A percentile compares a stretch with the other conserved stretches of the same genome.
These are phyloP conservation scores for Indicator maculatus DNA, from an alignment of 2,113 vertebrate genomes.

Conservation along the genomic window DNA sequence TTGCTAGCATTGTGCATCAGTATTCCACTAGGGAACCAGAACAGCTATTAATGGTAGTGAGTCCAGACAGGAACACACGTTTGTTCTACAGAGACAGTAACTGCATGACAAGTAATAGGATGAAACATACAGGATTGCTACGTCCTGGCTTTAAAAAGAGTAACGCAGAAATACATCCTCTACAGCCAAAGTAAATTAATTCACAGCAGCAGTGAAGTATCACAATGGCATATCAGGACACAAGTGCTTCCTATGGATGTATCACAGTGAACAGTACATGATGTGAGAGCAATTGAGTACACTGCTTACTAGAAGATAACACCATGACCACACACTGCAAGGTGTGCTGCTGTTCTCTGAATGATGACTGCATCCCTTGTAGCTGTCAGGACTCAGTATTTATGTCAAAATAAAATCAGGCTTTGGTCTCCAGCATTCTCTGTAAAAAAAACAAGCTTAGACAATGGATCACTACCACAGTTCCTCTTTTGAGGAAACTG, in stretches of 20 bases:
- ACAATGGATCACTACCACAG: background rate
- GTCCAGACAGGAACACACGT: slow-evolving; percentile 32
- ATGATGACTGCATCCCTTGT: background rate
- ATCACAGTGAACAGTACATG: background rate
- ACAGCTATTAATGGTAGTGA: slow-evolving; percentile 52
- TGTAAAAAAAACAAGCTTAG: background rate
- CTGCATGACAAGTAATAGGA: slow-evolving; percentile 48
- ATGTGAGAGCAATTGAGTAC: background rate
- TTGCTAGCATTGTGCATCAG: slow-evolving; percentile 22
- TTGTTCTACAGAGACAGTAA: slow-evolving; percentile 43
- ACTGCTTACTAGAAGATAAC: background rate
- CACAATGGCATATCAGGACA: background rate
- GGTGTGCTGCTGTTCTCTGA: background rate
- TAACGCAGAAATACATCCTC: slow-evolving; percentile 21
- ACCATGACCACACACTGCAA: background rate
- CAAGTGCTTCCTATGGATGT: background rate
- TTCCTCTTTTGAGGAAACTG: background rate
- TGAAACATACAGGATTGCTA: slow-evolving; percentile 3
- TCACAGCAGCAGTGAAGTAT: slow-evolving; percentile 32
- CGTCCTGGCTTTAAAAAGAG: slow-evolving; percentile 33
- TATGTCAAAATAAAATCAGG: background rate
- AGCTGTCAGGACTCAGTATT: background rate
- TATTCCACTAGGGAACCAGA: slow-evolving; percentile 36
- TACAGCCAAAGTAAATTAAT: slow-evolving; percentile 13
- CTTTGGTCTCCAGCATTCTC: background rate